These are phyloP conservation scores for Drosophila tripunctata DNA, from an alignment of 2,888 invertebrate genomes.

Conservation along the genomic window DNA sequence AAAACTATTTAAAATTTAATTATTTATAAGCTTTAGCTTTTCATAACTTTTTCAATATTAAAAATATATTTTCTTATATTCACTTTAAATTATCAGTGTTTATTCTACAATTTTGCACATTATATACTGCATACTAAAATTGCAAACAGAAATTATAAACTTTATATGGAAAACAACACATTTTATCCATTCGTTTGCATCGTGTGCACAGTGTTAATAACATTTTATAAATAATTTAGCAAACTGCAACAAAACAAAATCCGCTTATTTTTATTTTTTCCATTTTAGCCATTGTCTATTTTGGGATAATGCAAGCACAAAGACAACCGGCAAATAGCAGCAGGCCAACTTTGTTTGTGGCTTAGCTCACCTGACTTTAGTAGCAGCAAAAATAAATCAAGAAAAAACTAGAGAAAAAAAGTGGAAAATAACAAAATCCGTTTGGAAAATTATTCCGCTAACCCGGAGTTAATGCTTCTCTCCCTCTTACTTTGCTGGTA, in stretches of 20 bases:
- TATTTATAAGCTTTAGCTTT: neutral
- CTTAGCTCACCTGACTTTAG: slow-evolving; percentile 30
- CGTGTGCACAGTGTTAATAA: slow-evolving; percentile 23
- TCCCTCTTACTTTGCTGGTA: slow-evolving; percentile 4
- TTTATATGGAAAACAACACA: no score
- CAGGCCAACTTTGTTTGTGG: slow-evolving; percentile 25
- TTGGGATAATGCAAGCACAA: slow-evolving; percentile 34
- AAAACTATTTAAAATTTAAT: neutral
- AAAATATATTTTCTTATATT: neutral
- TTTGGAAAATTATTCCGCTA: slow-evolving; percentile 41
- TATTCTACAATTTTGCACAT: neutral
- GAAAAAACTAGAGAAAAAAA: neutral
- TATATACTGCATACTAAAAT: no score
- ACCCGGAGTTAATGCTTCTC: slow-evolving; percentile 36
- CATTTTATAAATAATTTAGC: slow-evolving; percentile 32
- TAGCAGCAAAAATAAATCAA: neutral
- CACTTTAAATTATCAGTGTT: no score
- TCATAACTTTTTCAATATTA: neutral
- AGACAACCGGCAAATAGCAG: slow-evolving; percentile 22
- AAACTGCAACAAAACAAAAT: slow-evolving; percentile 11
- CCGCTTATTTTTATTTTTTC: slow-evolving; percentile 22
- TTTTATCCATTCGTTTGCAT: neutral
- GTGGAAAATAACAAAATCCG: slow-evolving; percentile 33
- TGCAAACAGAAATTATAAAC: no score
- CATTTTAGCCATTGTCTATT: slow-evolving; percentile 41